These are phyloP conservation scores for Trialeurodes vaporariorum DNA, from an alignment of 1,140 invertebrate species.

Conservation along the genomic window DNA sequence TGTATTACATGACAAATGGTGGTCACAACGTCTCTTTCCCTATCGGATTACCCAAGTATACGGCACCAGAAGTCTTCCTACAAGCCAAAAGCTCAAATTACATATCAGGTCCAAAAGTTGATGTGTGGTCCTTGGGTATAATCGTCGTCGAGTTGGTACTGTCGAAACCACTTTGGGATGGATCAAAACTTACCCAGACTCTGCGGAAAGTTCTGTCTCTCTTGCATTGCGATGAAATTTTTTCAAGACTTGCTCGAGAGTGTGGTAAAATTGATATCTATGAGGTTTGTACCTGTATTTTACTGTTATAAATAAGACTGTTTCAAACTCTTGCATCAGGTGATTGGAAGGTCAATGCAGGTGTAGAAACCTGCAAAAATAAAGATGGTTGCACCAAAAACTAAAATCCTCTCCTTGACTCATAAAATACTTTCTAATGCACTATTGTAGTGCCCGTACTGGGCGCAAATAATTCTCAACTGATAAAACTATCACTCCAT, in stretches of 20 bases:
- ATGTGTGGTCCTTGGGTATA: slow-evolving; percentile 86
- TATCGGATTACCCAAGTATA: slow-evolving; percentile 69
- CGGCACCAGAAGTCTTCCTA: slow-evolving; percentile 73
- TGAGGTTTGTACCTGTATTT: slow-evolving; percentile 39
- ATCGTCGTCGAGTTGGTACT: slow-evolving; percentile 67
- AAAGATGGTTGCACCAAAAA: too few relatives aligned
- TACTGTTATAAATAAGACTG: too few relatives aligned
- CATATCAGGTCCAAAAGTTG: slow-evolving; percentile 51
- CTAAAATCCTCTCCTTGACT: too few relatives aligned
- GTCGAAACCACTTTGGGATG: slow-evolving; percentile 49
- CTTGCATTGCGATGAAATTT: slow-evolving; percentile 46
- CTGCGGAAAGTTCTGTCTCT: slow-evolving; percentile 62
- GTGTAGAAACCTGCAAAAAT: too few relatives aligned
- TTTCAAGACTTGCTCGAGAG: slow-evolving; percentile 64
- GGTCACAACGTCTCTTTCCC: slow-evolving; percentile 82
- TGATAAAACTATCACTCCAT: too few relatives aligned
- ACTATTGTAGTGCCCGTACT: too few relatives aligned
- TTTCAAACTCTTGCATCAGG: too few relatives aligned
- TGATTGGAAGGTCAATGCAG: too few relatives aligned
- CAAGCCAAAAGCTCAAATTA: slow-evolving; percentile 19
- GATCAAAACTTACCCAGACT: slow-evolving; percentile 56
- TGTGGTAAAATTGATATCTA: slow-evolving; percentile 53
- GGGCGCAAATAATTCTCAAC: too few relatives aligned
- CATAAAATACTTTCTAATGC: too few relatives aligned
- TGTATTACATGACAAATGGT: slow-evolving; percentile 80